Percentiles rank a stretch among this genome's conserved stretches.
These are phyloP conservation scores for Ctenodactylus gundi DNA, from an alignment of 2,113 vertebrate genomes.

Conservation along the genomic window DNA sequence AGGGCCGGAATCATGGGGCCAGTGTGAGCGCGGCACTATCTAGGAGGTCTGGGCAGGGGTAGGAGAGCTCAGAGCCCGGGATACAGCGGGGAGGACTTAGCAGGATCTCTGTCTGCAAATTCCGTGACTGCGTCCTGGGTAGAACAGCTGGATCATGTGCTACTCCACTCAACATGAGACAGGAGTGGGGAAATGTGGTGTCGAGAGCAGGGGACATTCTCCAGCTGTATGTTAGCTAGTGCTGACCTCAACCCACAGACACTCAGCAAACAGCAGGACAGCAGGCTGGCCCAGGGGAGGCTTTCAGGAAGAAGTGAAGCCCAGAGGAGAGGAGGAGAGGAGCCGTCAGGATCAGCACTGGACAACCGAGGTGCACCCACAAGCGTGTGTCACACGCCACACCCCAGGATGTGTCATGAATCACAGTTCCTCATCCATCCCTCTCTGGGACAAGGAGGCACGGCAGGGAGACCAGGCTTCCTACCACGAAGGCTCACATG, in stretches of 20 bases:
- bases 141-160: not conserved
- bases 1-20: too few species aligned
- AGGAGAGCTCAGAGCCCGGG: not conserved
- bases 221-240: not conserved
- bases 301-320: not conserved
- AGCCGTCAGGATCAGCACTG: not conserved
- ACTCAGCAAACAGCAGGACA: not conserved
- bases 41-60: too few species aligned
- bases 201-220: too few species aligned
- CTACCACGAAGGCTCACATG: not conserved
- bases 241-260: not conserved
- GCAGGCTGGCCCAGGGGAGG: not conserved
- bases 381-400: not conserved
- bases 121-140: rapidly evolving
- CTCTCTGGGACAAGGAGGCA: not conserved
- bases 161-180: not conserved
- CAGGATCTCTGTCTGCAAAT: not conserved
- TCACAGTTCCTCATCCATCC: not conserved
- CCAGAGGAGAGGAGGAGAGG: not conserved
- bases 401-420: not conserved
- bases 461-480: not conserved
- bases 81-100: not conserved
- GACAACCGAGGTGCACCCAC: not conserved
- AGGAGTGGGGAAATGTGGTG: not conserved
- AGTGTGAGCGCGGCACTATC: too few species aligned